Evolutionary conservation across 2,797 vertebrate genomes (phyloP).

Genomic region (Centroberyx gerrardi): DNA sequence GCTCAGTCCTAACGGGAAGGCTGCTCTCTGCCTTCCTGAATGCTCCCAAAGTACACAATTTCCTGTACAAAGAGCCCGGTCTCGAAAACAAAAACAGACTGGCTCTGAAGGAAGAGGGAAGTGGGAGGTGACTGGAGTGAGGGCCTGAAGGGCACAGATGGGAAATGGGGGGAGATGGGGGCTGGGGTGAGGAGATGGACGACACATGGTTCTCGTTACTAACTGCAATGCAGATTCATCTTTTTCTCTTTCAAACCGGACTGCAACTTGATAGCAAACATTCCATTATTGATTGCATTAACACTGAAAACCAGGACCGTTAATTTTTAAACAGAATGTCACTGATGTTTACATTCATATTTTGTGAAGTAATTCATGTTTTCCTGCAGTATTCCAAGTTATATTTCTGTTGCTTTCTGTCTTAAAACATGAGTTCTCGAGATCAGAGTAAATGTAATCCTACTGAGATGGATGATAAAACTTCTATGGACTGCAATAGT

Average conservation of each 20-base stretch:
- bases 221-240: conserved; percentile 56
- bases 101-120: conserved; percentile 83
- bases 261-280: conserved; percentile 12
- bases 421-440: background rate
- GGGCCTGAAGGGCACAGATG: conserved; percentile 83
- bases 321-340: background rate
- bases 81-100: conserved; percentile 88
- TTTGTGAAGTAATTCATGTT: too few relatives aligned
- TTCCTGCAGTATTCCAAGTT: too few relatives aligned
- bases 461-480: background rate
- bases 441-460: conserved; percentile 30
- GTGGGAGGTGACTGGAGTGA: conserved; percentile 80
- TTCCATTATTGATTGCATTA: background rate
- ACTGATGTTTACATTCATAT: background rate
- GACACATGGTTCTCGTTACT: conserved; percentile 83
- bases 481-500: background rate
- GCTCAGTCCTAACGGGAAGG: conserved; percentile 79
- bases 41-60: conserved; percentile 88
- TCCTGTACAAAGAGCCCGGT: conserved; percentile 86
- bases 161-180: conserved; percentile 72
- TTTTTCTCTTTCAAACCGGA: conserved; percentile 45
- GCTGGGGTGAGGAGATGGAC: conserved; percentile 55
- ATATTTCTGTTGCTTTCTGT: too few relatives aligned
- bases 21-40: conserved; percentile 86
- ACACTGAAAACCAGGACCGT: background rate